Percentiles rank a stretch among this genome's conserved stretches.
Evolutionary conservation across 2,888 invertebrate genomes (phyloP).

Genomic region (Incurvaria masculella): DNA sequence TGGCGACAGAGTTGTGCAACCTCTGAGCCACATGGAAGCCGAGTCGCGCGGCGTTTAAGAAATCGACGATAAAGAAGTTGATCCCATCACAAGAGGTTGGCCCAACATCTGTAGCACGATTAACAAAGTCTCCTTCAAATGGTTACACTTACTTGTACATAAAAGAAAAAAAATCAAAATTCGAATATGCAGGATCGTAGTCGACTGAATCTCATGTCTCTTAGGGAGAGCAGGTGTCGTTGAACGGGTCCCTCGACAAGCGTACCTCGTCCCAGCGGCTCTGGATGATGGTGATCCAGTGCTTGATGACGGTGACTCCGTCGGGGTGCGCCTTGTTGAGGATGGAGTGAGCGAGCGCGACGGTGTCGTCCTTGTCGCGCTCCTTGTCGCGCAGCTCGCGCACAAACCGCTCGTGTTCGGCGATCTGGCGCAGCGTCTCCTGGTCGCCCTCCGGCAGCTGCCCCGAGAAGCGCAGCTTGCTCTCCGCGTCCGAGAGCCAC

Average conservation of each 20-base stretch:
- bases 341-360: constrained; percentile 85
- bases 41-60: too few relatives aligned
- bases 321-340: constrained; percentile 94
- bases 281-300: constrained; percentile 97
- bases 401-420: constrained; percentile 83
- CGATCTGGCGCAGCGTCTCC: constrained; percentile 77
- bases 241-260: neutral
- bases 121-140: too few relatives aligned
- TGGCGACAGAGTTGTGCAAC: too few relatives aligned
- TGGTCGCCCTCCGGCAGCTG: constrained; percentile 90
- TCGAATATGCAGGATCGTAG: too few relatives aligned
- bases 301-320: constrained; percentile 95
- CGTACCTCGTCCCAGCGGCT: constrained; percentile 92
- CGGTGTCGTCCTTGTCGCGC: constrained; percentile 80
- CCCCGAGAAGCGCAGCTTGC: constrained; percentile 90
- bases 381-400: constrained; percentile 82
- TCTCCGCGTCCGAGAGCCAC: constrained; percentile 95
- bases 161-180: too few relatives aligned
- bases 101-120: too few relatives aligned
- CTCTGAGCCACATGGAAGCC: too few relatives aligned
- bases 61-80: too few relatives aligned
- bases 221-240: too few relatives aligned
- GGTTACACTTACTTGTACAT: too few relatives aligned
- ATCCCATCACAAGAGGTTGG: too few relatives aligned
- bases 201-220: too few relatives aligned